Conservation (phyloP, 30 jellyfish, hydroid and myxozoan species). For the Turritopsis dohrnii region DNA sequence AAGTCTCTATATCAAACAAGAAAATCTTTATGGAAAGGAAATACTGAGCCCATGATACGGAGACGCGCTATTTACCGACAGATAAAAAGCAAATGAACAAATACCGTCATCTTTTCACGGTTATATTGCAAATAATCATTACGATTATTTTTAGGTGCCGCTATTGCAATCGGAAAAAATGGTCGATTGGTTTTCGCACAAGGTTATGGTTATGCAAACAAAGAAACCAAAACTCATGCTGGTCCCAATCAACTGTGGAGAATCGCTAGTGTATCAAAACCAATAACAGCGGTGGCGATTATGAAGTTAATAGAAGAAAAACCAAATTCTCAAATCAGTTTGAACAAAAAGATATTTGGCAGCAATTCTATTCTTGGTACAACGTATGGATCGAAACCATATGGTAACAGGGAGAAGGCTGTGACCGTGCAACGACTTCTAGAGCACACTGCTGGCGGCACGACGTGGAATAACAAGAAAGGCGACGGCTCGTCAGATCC, state of each 20-base stretch:
- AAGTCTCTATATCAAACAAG: no score
- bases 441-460: conserved; percentile 18
- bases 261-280: conserved; percentile 1
- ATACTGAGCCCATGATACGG: no score
- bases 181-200: conserved; percentile 15
- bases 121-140: no score
- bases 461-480: not conserved
- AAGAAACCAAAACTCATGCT: not conserved
- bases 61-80: no score
- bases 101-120: no score
- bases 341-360: not conserved
- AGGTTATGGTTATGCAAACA: not conserved
- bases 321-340: not conserved
- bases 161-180: not conserved
- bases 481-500: conserved; percentile 1
- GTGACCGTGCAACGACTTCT: conserved; percentile 2
- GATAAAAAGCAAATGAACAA: no score
- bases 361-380: not conserved
- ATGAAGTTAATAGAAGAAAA: not conserved
- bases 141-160: not conserved
- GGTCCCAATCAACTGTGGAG: conserved; percentile 7
- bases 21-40: no score
- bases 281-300: conserved; percentile 8
- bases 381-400: not conserved
- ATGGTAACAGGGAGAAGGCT: not conserved